Percentiles rank a stretch among this genome's conserved stretches.
Evolutionary conservation across 2,797 vertebrate genomes (phyloP).

Genomic region (Labroides dimidiatus): DNA sequence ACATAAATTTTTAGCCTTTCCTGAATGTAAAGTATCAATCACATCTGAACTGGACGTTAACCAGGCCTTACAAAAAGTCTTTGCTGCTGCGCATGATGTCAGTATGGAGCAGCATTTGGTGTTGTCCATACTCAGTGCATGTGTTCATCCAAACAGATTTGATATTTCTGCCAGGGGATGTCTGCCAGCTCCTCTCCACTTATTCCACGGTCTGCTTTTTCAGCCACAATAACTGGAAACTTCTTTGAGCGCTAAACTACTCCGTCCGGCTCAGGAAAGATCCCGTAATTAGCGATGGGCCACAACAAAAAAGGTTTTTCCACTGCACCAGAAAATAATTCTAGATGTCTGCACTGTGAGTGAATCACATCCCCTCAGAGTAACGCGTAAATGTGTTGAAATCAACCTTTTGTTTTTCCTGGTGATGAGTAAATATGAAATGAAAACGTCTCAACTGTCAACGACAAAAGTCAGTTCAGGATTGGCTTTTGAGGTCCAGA

Average conservation of each 20-base stretch:
- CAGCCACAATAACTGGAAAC: slow-evolving; percentile 65
- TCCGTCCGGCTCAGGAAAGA: slow-evolving; percentile 53
- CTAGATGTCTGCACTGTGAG: slow-evolving; percentile 8
- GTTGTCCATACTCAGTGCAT: slow-evolving; percentile 13
- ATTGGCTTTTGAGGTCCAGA: background rate
- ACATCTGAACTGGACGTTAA: slow-evolving; percentile 30
- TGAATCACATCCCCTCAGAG: slow-evolving; percentile 26
- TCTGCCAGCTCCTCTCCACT: slow-evolving; percentile 56
- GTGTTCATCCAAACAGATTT: slow-evolving; percentile 70
- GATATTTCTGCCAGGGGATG: slow-evolving; percentile 55
- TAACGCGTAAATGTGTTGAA: slow-evolving; percentile 4
- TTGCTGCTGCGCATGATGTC: slow-evolving; percentile 26
- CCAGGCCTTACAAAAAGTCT: slow-evolving; percentile 19
- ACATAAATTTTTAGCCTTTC: slow-evolving; percentile 26
- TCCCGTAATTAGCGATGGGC: slow-evolving; percentile 62
- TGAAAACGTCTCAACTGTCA: slow-evolving; percentile 12
- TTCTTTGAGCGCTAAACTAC: slow-evolving; percentile 64
- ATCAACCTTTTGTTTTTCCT: slow-evolving; percentile 9
- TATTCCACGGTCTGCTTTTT: slow-evolving; percentile 53
- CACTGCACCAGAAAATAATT: slow-evolving; percentile 48
- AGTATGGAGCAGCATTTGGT: slow-evolving; percentile 43
- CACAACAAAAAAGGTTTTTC: slow-evolving; percentile 59
- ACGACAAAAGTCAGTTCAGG: background rate
- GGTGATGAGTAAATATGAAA: slow-evolving; percentile 31
- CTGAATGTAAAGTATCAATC: slow-evolving; percentile 16